phyloP scores from a whole-genome alignment of 2,113 vertebrate species.

The Nannobrachium achirus region DNA sequence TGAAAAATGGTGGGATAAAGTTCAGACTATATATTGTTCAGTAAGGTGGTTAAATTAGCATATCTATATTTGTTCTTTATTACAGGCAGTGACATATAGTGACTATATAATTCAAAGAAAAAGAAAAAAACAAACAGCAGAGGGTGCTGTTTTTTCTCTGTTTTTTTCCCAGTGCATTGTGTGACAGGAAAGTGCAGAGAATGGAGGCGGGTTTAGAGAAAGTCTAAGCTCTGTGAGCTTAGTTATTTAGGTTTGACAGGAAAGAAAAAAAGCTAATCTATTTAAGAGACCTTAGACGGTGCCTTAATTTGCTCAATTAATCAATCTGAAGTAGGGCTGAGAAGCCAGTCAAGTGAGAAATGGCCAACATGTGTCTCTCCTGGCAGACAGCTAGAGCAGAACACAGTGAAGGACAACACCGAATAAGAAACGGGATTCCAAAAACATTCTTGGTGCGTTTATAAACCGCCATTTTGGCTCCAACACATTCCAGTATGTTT shows the following conservation, averaged over 20 bases:
- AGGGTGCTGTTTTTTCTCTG: too few species aligned
- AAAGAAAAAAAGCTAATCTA: constrained; percentile 21
- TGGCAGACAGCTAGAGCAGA: constrained; percentile 6
- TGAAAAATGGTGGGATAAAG: too few species aligned
- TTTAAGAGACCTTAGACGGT: constrained; percentile 13
- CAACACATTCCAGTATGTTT: constrained; percentile 27
- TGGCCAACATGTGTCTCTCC: constrained; percentile 11
- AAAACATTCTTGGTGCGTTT: constrained; percentile 9
- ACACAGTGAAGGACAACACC: constrained; percentile 6
- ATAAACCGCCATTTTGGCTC: constrained; percentile 9
- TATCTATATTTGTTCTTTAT: too few species aligned
- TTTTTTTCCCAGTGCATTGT: too few species aligned
- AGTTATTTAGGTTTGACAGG: constrained; percentile 12
- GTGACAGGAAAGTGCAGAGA: not conserved
- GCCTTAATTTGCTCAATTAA: constrained; percentile 51
- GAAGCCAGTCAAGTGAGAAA: constrained; percentile 12
- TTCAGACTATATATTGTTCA: too few species aligned
- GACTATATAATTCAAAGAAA: too few species aligned
- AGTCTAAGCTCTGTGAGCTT: constrained; percentile 13
- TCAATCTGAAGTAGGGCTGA: constrained; percentile 36
- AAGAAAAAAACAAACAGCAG: too few species aligned
- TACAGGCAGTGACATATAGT: too few species aligned
- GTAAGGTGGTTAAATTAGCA: too few species aligned
- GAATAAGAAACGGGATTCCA: constrained; percentile 7
- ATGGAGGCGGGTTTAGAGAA: too few species aligned